phyloP scores from a whole-genome alignment of 2,888 invertebrate species.

The Nineta flava region DNA sequence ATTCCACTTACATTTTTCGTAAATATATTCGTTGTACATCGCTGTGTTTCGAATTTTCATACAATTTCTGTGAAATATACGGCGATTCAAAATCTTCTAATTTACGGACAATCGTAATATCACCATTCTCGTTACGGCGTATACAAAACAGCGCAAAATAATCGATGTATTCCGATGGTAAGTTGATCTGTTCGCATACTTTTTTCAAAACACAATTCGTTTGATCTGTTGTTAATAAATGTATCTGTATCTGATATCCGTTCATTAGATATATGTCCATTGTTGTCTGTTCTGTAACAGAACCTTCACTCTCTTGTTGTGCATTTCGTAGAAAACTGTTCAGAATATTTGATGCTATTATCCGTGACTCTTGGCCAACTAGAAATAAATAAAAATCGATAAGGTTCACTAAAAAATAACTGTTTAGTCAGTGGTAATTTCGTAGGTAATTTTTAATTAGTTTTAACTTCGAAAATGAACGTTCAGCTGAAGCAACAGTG shows the following conservation, averaged over 20 bases:
- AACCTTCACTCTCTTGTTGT: constrained; percentile 72
- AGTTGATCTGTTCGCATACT: constrained; percentile 63
- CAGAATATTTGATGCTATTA: constrained; percentile 65
- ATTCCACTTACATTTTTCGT: constrained; percentile 66
- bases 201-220: constrained; percentile 71
- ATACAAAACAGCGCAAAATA: constrained; percentile 87
- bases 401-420: too few species aligned
- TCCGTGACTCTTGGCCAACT: constrained; percentile 76
- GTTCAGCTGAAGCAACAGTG: too few species aligned
- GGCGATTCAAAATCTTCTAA: constrained; percentile 96
- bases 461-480: too few species aligned
- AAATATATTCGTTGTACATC: constrained; percentile 48
- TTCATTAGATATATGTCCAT: constrained; percentile 77
- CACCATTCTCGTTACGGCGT: constrained; percentile 55
- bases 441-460: too few species aligned
- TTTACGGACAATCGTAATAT: constrained; percentile 63
- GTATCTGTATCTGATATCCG: constrained; percentile 67
- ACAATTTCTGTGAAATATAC: constrained; percentile 66
- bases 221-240: constrained; percentile 65
- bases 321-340: constrained; percentile 79
- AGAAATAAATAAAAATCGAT: constrained; percentile 21
- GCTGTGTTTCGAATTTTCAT: constrained; percentile 39
- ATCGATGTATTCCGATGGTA: constrained; percentile 62
- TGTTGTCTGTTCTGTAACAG: constrained; percentile 49
- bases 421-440: too few species aligned